A percentile compares a stretch with the other conserved stretches of the same genome.
phyloP scores from a whole-genome alignment of 2,888 invertebrate genomes.

The Agonopterix heracliana region DNA sequence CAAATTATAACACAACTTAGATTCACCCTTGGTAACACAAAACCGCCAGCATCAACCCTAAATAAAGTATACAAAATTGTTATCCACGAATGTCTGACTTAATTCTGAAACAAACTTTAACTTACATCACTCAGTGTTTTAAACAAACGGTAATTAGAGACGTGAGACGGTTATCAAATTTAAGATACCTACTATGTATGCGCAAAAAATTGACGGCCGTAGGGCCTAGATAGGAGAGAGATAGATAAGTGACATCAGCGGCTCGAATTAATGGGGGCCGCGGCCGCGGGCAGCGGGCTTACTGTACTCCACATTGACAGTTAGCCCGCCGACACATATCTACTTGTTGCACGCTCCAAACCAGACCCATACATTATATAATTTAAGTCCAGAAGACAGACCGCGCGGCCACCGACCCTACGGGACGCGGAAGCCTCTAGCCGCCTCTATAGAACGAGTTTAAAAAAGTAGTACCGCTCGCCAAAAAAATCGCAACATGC shows the following conservation, averaged over 20 bases:
- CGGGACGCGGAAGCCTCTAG: slow-evolving; percentile 76
- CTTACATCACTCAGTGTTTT: slow-evolving; percentile 48
- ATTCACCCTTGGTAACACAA: slow-evolving; percentile 12
- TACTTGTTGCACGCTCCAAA: slow-evolving; percentile 75
- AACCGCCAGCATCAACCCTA: slow-evolving; percentile 13
- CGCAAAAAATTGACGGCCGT: slow-evolving; percentile 73
- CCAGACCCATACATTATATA: slow-evolving; percentile 75
- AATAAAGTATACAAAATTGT: slow-evolving; percentile 25
- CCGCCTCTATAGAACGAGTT: slow-evolving; percentile 75
- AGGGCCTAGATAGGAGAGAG: slow-evolving; percentile 74
- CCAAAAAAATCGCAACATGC: slow-evolving; percentile 78
- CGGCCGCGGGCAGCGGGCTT: slow-evolving; percentile 70
- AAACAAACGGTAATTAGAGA: slow-evolving; percentile 61
- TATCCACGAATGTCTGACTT: slow-evolving; percentile 14
- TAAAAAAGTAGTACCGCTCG: slow-evolving; percentile 77
- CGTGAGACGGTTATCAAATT: slow-evolving; percentile 63
- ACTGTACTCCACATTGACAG: slow-evolving; percentile 77
- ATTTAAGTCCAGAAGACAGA: slow-evolving; percentile 72
- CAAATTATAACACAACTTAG: slow-evolving; percentile 36
- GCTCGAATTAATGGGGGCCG: slow-evolving; percentile 68
- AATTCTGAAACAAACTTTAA: slow-evolving; percentile 37
- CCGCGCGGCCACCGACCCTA: slow-evolving; percentile 74
- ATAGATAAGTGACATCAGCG: slow-evolving; percentile 76
- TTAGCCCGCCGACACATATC: slow-evolving; percentile 75
- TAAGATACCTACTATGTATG: slow-evolving; percentile 57